These are phyloP conservation scores for Lasioglossum oenotherae DNA, from an alignment of 2,888 invertebrate genomes.

Conservation along the genomic window DNA sequence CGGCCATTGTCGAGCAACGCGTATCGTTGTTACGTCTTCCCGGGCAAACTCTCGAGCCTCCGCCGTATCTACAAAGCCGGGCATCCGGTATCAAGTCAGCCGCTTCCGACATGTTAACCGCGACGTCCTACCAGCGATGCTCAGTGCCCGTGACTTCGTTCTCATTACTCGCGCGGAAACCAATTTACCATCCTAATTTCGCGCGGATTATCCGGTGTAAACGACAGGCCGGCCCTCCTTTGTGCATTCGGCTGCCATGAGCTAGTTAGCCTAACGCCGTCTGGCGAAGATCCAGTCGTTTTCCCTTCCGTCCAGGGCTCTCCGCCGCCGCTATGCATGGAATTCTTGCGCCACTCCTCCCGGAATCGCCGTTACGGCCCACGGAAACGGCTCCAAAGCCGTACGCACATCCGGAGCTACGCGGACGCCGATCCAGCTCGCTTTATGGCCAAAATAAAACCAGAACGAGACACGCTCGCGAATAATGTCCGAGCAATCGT, in stretches of 20 bases:
- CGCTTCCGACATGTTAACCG: constrained; percentile 46
- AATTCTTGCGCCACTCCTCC: constrained; percentile 48
- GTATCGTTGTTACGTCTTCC: constrained; percentile 47
- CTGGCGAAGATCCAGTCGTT: constrained; percentile 76
- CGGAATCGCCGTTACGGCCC: constrained; percentile 39
- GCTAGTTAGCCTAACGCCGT: constrained; percentile 80
- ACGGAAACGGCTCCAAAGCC: constrained; percentile 24
- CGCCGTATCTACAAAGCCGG: constrained; percentile 40
- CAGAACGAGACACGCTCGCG: background rate
- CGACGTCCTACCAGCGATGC: constrained; percentile 40
- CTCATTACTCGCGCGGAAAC: constrained; percentile 66
- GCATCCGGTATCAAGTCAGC: constrained; percentile 51
- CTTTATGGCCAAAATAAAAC: constrained; percentile 5
- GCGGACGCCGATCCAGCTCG: background rate
- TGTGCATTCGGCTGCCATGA: constrained; percentile 67
- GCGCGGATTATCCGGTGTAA: constrained; percentile 76
- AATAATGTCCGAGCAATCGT: background rate
- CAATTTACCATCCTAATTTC: constrained; percentile 77
- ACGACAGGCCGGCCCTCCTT: constrained; percentile 55
- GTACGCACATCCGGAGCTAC: constrained; percentile 9
- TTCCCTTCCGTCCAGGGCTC: background rate
- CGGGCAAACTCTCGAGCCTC: constrained; percentile 18
- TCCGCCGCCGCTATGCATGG: constrained; percentile 19
- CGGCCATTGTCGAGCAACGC: constrained; percentile 23
- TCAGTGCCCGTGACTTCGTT: constrained; percentile 46